Percentiles rank a stretch among this genome's conserved stretches.
Evolutionary conservation across 1,140 invertebrate species (phyloP).

Genomic region (Cydia strobilella): DNA sequence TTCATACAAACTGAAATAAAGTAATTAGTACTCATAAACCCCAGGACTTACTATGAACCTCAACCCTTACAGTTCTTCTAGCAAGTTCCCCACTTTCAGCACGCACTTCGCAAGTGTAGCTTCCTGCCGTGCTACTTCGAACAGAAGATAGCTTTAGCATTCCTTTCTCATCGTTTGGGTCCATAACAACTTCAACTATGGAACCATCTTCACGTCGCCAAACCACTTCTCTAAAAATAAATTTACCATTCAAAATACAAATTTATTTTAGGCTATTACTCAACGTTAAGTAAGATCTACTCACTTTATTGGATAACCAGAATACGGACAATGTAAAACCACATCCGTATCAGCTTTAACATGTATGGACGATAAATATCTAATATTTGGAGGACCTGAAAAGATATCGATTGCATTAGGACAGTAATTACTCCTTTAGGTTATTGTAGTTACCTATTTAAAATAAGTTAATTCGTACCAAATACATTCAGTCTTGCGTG

Average conservation of each 20-base stretch:
- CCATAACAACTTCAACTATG: slow-evolving; percentile 55
- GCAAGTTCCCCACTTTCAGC: slow-evolving; percentile 72
- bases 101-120: slow-evolving; percentile 72
- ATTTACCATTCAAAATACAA: neutral
- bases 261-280: neutral
- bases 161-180: slow-evolving; percentile 62
- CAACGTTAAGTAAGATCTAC: slow-evolving; percentile 32
- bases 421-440: neutral
- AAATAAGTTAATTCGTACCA: slow-evolving; percentile 47
- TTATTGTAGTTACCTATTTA: neutral
- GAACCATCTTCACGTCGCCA: slow-evolving; percentile 71
- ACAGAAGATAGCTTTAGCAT: slow-evolving; percentile 61
- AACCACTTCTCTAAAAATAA: slow-evolving; percentile 65
- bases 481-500: slow-evolving; percentile 72
- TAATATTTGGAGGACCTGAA: slow-evolving; percentile 89
- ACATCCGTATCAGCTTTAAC: slow-evolving; percentile 89
- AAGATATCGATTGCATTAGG: slow-evolving; percentile 17
- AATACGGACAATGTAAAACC: slow-evolving; percentile 90
- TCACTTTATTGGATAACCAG: slow-evolving; percentile 89
- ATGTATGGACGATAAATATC: slow-evolving; percentile 88
- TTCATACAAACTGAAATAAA: neutral
- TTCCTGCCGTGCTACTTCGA: slow-evolving; percentile 59
- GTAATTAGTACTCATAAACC: neutral
- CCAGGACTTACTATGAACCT: slow-evolving; percentile 71
- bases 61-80: slow-evolving; percentile 67